Evolutionary conservation across 2,888 invertebrate species (phyloP).

Genomic region (Coleophora flavipennella): DNA sequence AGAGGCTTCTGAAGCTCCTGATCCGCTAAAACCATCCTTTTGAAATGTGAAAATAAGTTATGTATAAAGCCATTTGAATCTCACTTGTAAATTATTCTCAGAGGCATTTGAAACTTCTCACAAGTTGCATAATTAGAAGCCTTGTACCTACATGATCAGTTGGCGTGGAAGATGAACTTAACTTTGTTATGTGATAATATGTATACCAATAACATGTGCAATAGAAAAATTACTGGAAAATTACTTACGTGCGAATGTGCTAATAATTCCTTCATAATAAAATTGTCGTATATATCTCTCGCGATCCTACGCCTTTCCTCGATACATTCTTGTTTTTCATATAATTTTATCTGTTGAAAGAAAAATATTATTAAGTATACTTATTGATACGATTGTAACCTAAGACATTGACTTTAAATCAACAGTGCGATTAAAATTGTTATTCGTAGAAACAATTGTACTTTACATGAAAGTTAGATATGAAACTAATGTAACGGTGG

Average conservation of each 20-base stretch:
- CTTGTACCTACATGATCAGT: not conserved
- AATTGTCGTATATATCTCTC: slow-evolving; percentile 98
- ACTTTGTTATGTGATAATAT: too few relatives aligned
- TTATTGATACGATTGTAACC: too few relatives aligned
- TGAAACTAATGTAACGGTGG: too few relatives aligned
- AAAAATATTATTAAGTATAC: not conserved
- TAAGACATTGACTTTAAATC: too few relatives aligned
- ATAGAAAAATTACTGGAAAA: not conserved
- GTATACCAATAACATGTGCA: not conserved
- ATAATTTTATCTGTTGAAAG: slow-evolving; percentile 92
- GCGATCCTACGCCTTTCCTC: slow-evolving; percentile 97
- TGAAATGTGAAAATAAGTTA: not conserved
- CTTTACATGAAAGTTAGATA: too few relatives aligned
- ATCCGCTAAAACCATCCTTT: not conserved
- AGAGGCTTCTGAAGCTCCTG: too few relatives aligned
- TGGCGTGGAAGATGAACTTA: too few relatives aligned
- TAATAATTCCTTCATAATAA: slow-evolving; percentile 99
- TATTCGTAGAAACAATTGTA: too few relatives aligned
- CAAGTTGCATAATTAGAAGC: not conserved
- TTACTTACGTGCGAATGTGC: slow-evolving; percentile 97
- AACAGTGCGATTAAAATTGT: too few relatives aligned
- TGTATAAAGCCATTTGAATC: not conserved
- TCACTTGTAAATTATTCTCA: too few relatives aligned
- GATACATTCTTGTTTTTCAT: slow-evolving; percentile 97
- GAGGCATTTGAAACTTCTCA: too few relatives aligned